These are phyloP conservation scores for Panagrolaimus sp. DNA, from an alignment of 1,140 invertebrate species.

Conservation along the genomic window DNA sequence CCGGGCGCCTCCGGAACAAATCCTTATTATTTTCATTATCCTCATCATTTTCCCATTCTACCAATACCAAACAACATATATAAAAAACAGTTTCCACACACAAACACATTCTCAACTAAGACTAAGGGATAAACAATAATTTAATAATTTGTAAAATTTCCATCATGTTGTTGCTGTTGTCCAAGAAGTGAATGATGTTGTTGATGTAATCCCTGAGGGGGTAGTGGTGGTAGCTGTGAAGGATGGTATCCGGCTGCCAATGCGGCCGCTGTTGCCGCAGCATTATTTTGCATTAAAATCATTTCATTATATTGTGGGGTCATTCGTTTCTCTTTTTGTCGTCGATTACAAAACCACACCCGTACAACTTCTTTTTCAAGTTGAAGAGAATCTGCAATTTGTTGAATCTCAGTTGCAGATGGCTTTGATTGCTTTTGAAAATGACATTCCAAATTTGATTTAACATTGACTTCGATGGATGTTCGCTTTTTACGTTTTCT, in stretches of 20 bases:
- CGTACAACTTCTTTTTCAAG: conserved; percentile 93
- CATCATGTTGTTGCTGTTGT: neutral
- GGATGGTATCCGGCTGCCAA: conserved; percentile 31
- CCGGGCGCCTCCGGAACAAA: no score
- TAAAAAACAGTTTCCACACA: no score
- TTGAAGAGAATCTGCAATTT: conserved; percentile 85
- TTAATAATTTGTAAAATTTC: no score
- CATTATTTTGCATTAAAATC: neutral
- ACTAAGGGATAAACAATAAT: no score
- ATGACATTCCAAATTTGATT: conserved; percentile 91
- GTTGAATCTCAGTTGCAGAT: conserved; percentile 91
- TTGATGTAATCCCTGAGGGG: neutral
- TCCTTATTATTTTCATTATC: no score
- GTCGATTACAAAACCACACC: conserved; percentile 88
- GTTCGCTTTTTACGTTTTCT: conserved; percentile 98
- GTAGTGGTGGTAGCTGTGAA: conserved; percentile 14
- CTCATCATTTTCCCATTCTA: no score
- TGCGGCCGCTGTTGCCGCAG: neutral
- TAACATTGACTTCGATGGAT: conserved; percentile 97
- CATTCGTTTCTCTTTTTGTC: conserved; percentile 98
- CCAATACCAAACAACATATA: no score
- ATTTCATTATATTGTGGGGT: conserved; percentile 67
- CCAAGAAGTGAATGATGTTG: conserved; percentile 10
- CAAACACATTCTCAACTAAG: no score
- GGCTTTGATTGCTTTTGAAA: conserved; percentile 99